Evolutionary conservation across 2,888 invertebrate genomes (phyloP), one percentile per base, ranked within the genome.

Genomic region (Sussaba pulchella): DNA sequence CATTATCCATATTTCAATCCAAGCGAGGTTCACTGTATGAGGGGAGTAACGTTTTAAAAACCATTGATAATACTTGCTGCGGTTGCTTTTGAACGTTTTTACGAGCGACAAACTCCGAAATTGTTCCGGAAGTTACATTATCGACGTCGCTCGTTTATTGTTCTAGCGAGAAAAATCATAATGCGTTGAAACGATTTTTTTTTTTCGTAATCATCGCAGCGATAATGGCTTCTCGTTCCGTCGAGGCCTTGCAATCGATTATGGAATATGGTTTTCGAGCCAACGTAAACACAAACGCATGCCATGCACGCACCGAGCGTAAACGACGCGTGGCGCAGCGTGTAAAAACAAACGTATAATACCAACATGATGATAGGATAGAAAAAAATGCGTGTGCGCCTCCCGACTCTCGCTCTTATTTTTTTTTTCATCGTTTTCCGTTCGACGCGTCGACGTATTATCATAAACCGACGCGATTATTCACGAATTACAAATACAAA

Each of bases 261-360:
- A 63, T 59, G 74, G 41, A 70, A 74, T 54, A 74, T 54, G 70
- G 63, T 52, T 6, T 74, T 70, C 70, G 74, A 59, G 59, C 39
- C 4, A 78, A 78, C 59, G 70, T 74, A 78, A 81, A 81, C 50
- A 81, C 59, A 39, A 70, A 66, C 70, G 74, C 59, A 73, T 59
- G 69, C 31, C 57, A 59, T 59, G 66, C 52, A 70, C 70, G 47
- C 78, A 63, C 19, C 66, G 69, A 50, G 75, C 75, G 72, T 75
- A 57, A 79, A 78, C 70, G 78, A 64, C 82, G 81, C 81, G 83
- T 82, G 83, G 80, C 83, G 19, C 39, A 70, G 70, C 81, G 78
- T 77, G 69, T 74, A 81, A 83, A 82, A 83, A 84, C 72, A 83
- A 82, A 79, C 73, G 83, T 77, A 81, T 81, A 75, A 82, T 81